Evolutionary conservation across 2,888 invertebrate species (phyloP).

Genomic region (Elegia similella): DNA sequence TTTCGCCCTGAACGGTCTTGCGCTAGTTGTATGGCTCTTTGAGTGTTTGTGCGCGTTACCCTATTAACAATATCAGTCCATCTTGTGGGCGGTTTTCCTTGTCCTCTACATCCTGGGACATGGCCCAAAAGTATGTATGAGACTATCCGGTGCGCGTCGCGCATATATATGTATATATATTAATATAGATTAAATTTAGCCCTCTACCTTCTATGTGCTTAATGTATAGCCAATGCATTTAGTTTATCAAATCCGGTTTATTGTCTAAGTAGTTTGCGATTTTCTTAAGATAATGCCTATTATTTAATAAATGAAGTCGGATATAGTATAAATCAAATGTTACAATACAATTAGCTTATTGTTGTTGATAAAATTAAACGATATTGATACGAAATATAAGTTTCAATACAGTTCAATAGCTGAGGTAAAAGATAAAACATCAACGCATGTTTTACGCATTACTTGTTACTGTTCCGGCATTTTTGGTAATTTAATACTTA

Average conservation of each 20-base stretch:
- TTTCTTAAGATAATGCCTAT: constrained; percentile 41
- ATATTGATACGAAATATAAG: constrained; percentile 10
- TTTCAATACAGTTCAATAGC: background rate
- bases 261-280: constrained; percentile 33
- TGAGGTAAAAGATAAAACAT: background rate
- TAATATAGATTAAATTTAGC: background rate
- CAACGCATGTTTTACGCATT: no score
- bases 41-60: no score
- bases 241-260: constrained; percentile 13
- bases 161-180: no score
- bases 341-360: constrained; percentile 31
- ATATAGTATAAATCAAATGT: constrained; percentile 35
- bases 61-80: no score
- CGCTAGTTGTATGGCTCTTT: no score
- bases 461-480: no score
- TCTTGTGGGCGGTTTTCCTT: no score
- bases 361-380: constrained; percentile 28
- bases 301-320: constrained; percentile 39
- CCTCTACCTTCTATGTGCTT: background rate
- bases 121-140: no score
- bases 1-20: no score
- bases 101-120: no score
- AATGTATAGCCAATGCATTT: background rate
- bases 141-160: no score
- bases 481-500: no score